phyloP scores from a whole-genome alignment of 92 coral and sea anemone genomes.

The Nematostella vectensis region DNA sequence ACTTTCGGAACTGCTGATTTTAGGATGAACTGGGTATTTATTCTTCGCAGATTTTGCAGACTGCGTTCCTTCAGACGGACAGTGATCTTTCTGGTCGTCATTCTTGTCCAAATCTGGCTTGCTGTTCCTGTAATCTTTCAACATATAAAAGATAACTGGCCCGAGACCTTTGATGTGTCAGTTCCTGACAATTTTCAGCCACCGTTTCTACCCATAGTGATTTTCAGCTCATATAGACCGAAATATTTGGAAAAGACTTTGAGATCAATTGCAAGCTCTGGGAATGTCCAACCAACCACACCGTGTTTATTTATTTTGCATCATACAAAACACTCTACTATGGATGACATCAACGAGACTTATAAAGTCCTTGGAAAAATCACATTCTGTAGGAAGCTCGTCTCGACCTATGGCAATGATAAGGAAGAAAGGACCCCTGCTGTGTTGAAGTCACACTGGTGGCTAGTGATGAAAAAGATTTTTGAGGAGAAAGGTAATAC shows the following conservation, averaged over 20 bases:
- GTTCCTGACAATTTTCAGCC: constrained; percentile 44
- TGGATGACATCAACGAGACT: constrained; percentile 79
- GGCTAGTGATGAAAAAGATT: constrained; percentile 79
- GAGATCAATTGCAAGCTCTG: constrained; percentile 72
- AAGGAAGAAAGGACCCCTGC: constrained; percentile 65
- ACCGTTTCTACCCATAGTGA: constrained; percentile 68
- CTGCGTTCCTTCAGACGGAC: constrained; percentile 64
- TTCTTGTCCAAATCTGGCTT: constrained; percentile 65
- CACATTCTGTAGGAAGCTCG: constrained; percentile 82
- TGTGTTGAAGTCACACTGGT: constrained; percentile 81
- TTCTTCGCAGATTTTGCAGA: constrained; percentile 49
- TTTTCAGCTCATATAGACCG: constrained; percentile 87
- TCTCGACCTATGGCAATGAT: constrained; percentile 89
- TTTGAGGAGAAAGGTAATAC: constrained; percentile 85
- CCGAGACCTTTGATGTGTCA: constrained; percentile 41
- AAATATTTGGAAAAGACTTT: constrained; percentile 74
- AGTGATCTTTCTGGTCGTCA: constrained; percentile 50
- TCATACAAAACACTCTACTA: constrained; percentile 59
- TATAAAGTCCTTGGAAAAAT: constrained; percentile 69
- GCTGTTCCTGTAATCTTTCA: constrained; percentile 70
- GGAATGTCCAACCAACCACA: constrained; percentile 66
- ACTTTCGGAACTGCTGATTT: no score
- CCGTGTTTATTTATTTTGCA: constrained; percentile 85
- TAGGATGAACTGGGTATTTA: constrained; percentile 37
- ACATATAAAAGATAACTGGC: constrained; percentile 55